These are phyloP conservation scores for Agrotis exclamationis DNA, from an alignment of 2,888 invertebrate genomes.

Conservation along the genomic window DNA sequence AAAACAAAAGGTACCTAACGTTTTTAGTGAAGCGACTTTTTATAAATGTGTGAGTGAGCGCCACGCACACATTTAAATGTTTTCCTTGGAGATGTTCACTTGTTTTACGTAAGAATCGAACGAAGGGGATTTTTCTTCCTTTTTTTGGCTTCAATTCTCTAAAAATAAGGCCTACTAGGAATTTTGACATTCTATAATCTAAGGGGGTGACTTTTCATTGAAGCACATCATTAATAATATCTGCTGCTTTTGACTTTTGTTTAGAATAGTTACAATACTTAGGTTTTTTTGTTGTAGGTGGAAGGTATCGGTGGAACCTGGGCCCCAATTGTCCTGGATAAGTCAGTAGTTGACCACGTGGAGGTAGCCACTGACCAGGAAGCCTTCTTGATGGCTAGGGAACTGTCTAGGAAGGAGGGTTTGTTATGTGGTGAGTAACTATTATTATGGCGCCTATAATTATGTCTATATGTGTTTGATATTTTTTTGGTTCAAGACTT, in stretches of 20 bases:
- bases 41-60: too few species aligned
- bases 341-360: constrained; percentile 95
- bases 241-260: background rate
- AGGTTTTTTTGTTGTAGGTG: constrained; percentile 69
- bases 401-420: constrained; percentile 97
- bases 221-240: background rate
- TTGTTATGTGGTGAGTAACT: constrained; percentile 93
- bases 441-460: background rate
- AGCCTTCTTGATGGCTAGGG: constrained; percentile 95
- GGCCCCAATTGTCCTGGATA: constrained; percentile 96
- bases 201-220: too few species aligned
- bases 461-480: constrained; percentile 13
- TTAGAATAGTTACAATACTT: too few species aligned
- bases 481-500: background rate
- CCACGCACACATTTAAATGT: too few species aligned
- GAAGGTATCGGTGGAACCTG: constrained; percentile 98
- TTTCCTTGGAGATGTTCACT: too few species aligned
- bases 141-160: too few species aligned
- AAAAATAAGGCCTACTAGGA: too few species aligned
- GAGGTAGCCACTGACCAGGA: constrained; percentile 95
- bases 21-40: too few species aligned
- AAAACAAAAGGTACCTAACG: too few species aligned
- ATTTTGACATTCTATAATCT: too few species aligned
- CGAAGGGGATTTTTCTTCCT: too few species aligned
- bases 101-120: too few species aligned